Percentiles rank a stretch among this genome's conserved stretches.
Conservation (phyloP, 1,140 invertebrate species). For the Meloidogyne chitwoodi region DNA sequence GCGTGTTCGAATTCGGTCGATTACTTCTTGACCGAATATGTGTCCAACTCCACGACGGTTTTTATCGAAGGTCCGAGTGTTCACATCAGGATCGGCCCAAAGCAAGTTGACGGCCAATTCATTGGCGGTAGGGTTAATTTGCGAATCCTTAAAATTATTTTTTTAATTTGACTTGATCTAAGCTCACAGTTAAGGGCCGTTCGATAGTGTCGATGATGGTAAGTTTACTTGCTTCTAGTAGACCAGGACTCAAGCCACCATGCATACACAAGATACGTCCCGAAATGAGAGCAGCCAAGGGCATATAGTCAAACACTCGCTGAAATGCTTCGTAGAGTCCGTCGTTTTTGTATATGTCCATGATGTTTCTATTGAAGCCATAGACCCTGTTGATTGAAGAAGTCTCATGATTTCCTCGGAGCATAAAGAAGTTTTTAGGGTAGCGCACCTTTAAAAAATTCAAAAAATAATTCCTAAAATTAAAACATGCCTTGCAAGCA, state of each 20-base stretch:
- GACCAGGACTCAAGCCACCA: not conserved
- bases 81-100: not conserved
- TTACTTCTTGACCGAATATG: not conserved
- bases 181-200: not conserved
- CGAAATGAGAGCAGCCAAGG: not conserved
- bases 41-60: not conserved
- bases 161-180: not conserved
- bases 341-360: not conserved
- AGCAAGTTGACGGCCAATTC: not conserved
- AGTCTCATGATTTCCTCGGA: slow-evolving; percentile 70
- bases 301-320: not conserved
- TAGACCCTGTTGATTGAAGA: slow-evolving; percentile 65
- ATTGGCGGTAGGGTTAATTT: not conserved
- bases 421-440: slow-evolving; percentile 61
- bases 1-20: not conserved
- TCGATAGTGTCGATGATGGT: not conserved
- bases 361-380: not conserved
- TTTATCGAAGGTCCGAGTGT: not conserved
- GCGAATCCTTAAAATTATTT: not conserved
- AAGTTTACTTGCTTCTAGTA: not conserved
- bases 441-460: not conserved
- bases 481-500: slow-evolving; percentile 8
- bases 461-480: not conserved
- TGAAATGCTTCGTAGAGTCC: not conserved
- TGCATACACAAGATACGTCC: not conserved